Evolutionary conservation across 2,113 vertebrate species (phyloP).

Genomic region (Myrmecophaga tridactyla): DNA sequence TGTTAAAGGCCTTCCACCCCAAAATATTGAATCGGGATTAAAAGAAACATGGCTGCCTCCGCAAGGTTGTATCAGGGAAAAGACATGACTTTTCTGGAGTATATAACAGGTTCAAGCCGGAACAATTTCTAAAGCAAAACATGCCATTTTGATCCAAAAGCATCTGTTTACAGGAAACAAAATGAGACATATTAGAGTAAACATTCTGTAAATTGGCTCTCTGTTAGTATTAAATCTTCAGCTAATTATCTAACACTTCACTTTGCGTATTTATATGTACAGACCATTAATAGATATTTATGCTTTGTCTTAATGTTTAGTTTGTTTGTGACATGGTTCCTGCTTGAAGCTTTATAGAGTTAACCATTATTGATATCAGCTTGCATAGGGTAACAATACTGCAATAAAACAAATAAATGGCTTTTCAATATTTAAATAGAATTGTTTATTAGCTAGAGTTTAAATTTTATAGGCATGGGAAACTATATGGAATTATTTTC

Average conservation of each 20-base stretch:
- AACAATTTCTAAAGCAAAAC: neutral
- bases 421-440: constrained; percentile 21
- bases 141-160: neutral
- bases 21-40: too few relatives aligned
- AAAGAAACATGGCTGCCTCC: too few relatives aligned
- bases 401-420: neutral
- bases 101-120: too few relatives aligned
- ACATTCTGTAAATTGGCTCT: neutral
- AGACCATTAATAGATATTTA: neutral
- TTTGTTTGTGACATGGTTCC: neutral
- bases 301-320: neutral
- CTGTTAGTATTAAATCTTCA: neutral
- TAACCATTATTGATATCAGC: neutral
- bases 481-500: neutral
- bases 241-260: neutral
- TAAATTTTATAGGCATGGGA: constrained; percentile 18
- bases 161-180: neutral
- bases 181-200: neutral
- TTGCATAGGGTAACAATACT: neutral
- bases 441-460: neutral
- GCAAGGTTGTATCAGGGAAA: too few relatives aligned
- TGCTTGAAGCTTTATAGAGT: neutral
- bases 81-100: too few relatives aligned
- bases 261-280: neutral
- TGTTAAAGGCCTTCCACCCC: too few relatives aligned